phyloP scores from a whole-genome alignment of 2,888 invertebrate genomes.

The Tipula helvola region DNA sequence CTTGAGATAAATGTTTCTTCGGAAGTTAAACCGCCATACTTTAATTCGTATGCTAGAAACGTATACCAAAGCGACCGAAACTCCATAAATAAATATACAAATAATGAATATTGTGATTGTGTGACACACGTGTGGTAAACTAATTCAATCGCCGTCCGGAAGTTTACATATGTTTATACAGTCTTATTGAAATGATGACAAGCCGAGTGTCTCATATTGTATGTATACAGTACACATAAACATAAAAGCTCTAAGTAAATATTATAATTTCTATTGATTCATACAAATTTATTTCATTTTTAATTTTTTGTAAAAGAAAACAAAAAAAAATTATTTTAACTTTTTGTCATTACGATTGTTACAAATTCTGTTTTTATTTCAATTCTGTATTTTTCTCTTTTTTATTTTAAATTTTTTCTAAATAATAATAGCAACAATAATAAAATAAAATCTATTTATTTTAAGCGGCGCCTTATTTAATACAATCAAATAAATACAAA shows the following conservation, averaged over 20 bases:
- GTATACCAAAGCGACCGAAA: not conserved
- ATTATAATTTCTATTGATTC: not conserved
- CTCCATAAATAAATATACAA: not conserved
- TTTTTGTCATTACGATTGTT: slow-evolving; percentile 4
- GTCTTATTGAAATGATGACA: not conserved
- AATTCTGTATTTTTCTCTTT: not conserved
- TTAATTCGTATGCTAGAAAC: not conserved
- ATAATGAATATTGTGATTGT: not conserved
- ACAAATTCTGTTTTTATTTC: not conserved
- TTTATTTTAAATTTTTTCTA: not conserved
- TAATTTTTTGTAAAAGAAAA: not conserved
- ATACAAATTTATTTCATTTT: not conserved
- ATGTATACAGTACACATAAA: not conserved
- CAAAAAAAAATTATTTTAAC: not conserved
- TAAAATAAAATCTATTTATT: not conserved
- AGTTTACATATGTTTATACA: not conserved
- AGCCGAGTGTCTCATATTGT: not conserved
- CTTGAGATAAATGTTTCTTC: too few relatives aligned
- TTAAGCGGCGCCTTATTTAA: slow-evolving; percentile 4
- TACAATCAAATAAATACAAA: not conserved
- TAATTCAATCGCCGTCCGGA: not conserved
- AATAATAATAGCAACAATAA: not conserved
- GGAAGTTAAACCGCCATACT: not conserved
- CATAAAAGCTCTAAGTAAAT: not conserved
- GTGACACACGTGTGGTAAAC: not conserved